Evolutionary conservation across 2,888 invertebrate species (phyloP).

Genomic region (Micoletzkya japonica): DNA sequence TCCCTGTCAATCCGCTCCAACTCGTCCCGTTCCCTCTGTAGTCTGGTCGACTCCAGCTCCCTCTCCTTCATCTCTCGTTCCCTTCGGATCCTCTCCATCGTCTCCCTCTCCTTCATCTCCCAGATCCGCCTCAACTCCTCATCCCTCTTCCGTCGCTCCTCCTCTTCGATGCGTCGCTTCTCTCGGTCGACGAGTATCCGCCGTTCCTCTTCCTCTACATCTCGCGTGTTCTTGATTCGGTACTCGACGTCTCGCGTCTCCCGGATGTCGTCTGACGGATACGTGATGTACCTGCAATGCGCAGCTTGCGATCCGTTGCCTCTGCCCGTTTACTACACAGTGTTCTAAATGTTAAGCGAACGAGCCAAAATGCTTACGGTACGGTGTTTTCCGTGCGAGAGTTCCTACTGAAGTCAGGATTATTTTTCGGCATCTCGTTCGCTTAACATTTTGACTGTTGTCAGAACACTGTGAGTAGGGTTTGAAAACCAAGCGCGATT

Average conservation of each 20-base stretch:
- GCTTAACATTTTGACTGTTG: too few species aligned
- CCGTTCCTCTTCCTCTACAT: constrained; percentile 54
- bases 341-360: too few species aligned
- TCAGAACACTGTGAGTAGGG: too few species aligned
- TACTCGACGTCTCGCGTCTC: constrained; percentile 24
- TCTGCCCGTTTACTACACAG: too few species aligned
- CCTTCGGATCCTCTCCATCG: constrained; percentile 39
- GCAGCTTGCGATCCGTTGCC: background rate
- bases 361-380: too few species aligned
- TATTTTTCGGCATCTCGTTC: too few species aligned
- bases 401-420: too few species aligned
- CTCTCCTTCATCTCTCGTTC: constrained; percentile 51
- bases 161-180: constrained; percentile 41
- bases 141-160: constrained; percentile 52
- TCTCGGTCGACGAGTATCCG: constrained; percentile 55
- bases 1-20: constrained; percentile 52
- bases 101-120: constrained; percentile 29
- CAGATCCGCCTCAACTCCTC: constrained; percentile 49
- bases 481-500: too few species aligned
- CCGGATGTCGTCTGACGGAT: constrained; percentile 19
- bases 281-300: constrained; percentile 17
- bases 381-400: too few species aligned
- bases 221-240: constrained; percentile 6
- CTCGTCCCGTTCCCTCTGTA: constrained; percentile 40
- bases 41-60: constrained; percentile 43